These are phyloP conservation scores for Caiman crocodilus DNA, from an alignment of 2,797 vertebrate species.

Conservation along the genomic window DNA sequence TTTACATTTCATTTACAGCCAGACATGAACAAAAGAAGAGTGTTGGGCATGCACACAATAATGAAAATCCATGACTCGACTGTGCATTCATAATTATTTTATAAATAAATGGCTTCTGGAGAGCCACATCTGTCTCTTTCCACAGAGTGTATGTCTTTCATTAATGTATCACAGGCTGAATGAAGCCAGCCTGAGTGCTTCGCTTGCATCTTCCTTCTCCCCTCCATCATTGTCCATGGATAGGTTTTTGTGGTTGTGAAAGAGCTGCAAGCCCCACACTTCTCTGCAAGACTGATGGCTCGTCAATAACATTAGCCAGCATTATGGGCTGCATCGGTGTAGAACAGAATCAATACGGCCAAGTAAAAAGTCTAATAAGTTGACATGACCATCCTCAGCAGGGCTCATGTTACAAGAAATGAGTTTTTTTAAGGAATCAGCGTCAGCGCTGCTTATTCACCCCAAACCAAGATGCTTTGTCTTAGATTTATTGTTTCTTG, in stretches of 20 bases:
- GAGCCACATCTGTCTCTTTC: conserved; percentile 79
- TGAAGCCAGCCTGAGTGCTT: conserved; percentile 84
- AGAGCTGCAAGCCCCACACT: conserved; percentile 93
- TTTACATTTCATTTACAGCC: conserved; percentile 73
- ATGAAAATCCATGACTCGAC: conserved; percentile 82
- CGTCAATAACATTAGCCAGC: conserved; percentile 99
- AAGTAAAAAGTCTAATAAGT: conserved; percentile 94
- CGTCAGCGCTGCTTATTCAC: conserved; percentile 81
- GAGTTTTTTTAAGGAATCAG: conserved; percentile 92
- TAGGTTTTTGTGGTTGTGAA: conserved; percentile 86
- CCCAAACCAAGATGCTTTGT: conserved; percentile 78
- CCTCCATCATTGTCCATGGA: conserved; percentile 91
- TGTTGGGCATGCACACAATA: conserved; percentile 66
- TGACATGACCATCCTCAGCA: conserved; percentile 89
- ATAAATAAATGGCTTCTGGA: conserved; percentile 85
- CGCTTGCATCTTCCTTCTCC: conserved; percentile 82
- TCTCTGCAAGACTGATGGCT: conserved; percentile 95
- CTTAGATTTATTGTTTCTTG: conserved; percentile 81
- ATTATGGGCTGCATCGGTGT: conserved; percentile 92
- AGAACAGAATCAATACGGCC: conserved; percentile 94
- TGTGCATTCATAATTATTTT: conserved; percentile 86
- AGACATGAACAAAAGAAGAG: conserved; percentile 74
- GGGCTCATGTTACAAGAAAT: conserved; percentile 91
- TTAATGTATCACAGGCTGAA: conserved; percentile 78
- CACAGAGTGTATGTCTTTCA: conserved; percentile 74